These are phyloP conservation scores for Mallotus villosus DNA, from an alignment of 2,797 vertebrate genomes.

Conservation along the genomic window DNA sequence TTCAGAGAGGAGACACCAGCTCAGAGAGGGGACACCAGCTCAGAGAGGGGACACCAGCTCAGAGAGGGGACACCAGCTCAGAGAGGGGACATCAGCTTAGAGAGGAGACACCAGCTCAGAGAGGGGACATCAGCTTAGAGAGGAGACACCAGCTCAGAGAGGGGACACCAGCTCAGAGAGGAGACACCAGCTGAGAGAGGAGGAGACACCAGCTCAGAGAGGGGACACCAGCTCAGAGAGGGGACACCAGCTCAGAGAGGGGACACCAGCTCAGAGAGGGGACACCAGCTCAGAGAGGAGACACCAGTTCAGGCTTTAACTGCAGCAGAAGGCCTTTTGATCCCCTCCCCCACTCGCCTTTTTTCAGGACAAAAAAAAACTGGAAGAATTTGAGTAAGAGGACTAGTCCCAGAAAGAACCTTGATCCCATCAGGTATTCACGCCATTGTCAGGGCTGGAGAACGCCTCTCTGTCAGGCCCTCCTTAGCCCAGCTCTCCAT, in stretches of 20 bases:
- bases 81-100: no score
- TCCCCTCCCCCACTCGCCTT: neutral
- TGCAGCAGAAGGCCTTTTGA: constrained; percentile 18
- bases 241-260: no score
- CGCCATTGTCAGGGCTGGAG: constrained; percentile 80
- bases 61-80: neutral
- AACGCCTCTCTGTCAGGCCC: constrained; percentile 75
- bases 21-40: neutral
- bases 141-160: no score
- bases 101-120: no score
- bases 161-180: no score
- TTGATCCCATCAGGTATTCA: constrained; percentile 79
- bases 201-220: no score
- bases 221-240: no score
- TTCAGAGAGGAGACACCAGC: neutral
- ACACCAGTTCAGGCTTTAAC: constrained; percentile 22
- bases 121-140: no score
- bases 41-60: neutral
- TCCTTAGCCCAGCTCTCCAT: constrained; percentile 23
- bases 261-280: no score
- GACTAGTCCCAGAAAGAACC: constrained; percentile 49
- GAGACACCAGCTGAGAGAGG: no score
- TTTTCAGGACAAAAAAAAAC: constrained; percentile 6
- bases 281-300: neutral
- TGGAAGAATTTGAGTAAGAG: constrained; percentile 41